These are phyloP conservation scores for Phylloscopus trochilus DNA, from an alignment of 2,113 vertebrate genomes.

Conservation along the genomic window DNA sequence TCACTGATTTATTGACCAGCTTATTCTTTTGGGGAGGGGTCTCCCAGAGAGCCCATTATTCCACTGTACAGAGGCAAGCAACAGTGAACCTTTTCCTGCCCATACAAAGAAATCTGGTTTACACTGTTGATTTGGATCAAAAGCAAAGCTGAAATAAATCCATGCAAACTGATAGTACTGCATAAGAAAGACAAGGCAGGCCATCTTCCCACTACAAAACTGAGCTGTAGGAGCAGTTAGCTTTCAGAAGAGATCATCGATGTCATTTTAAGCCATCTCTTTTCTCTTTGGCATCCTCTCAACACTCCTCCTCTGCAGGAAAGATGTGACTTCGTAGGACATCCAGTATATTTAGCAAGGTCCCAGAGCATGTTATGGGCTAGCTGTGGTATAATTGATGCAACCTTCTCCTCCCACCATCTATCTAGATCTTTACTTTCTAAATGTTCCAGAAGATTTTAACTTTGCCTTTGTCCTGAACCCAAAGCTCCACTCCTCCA, in stretches of 20 bases:
- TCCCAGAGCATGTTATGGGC: neutral
- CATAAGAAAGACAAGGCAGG: neutral
- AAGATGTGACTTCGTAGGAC: neutral
- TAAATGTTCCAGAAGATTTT: neutral
- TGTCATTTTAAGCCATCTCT: neutral
- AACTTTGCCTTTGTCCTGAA: neutral
- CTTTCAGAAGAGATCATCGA: neutral
- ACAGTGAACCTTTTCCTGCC: neutral
- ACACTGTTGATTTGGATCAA: neutral
- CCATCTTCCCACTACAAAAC: neutral
- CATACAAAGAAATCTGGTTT: neutral
- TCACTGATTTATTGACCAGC: neutral
- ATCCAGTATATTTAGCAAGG: neutral
- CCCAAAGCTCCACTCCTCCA: neutral
- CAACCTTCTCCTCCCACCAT: neutral
- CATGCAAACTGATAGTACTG: neutral
- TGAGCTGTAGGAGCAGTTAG: neutral
- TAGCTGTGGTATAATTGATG: neutral
- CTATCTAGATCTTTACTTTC: neutral
- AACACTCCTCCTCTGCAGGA: neutral
- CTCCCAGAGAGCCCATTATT: neutral
- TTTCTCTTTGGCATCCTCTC: neutral
- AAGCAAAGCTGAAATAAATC: neutral
- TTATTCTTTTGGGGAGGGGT: neutral
- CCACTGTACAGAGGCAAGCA: neutral